A percentile compares a stretch with the other conserved stretches of the same genome.
These are phyloP conservation scores for Choloepus hoffmanni DNA, from an alignment of 2,113 vertebrate genomes.

Conservation along the genomic window DNA sequence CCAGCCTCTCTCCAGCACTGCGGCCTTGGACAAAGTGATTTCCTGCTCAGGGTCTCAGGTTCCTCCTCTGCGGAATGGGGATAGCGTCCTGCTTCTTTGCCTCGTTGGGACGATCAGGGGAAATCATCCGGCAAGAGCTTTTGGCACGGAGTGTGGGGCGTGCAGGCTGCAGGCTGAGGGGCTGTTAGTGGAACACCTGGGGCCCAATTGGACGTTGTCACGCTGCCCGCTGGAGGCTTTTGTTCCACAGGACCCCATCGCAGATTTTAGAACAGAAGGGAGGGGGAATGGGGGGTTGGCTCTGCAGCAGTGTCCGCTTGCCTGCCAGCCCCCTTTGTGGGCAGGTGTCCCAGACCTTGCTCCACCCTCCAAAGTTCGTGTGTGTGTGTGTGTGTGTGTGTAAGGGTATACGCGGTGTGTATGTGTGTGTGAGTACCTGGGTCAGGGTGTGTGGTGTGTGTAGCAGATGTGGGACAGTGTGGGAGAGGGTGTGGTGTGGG, in stretches of 20 bases:
- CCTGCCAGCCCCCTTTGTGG: no score
- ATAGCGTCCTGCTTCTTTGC: not conserved
- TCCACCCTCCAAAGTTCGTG: not conserved
- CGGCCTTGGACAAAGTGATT: no score
- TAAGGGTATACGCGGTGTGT: not conserved
- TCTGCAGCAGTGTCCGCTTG: not conserved
- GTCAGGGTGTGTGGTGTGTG: not conserved
- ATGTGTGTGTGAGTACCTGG: not conserved
- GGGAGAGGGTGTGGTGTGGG: not conserved
- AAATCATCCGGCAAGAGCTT: not conserved
- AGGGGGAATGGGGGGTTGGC: not conserved
- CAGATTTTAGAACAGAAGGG: not conserved
- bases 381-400: no score
- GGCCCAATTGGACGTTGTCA: not conserved
- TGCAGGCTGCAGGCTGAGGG: no score
- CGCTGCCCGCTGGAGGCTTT: not conserved
- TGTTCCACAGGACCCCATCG: no score
- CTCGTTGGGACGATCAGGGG: not conserved
- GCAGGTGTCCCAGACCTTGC: not conserved
- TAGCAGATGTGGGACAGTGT: not conserved
- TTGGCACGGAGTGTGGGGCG: not conserved
- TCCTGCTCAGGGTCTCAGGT: not conserved
- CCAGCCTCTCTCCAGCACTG: no score
- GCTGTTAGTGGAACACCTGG: rapidly evolving
- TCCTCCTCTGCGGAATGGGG: not conserved